These are phyloP conservation scores for Merops nubicus DNA, from an alignment of 2,113 vertebrate genomes.

Conservation along the genomic window DNA sequence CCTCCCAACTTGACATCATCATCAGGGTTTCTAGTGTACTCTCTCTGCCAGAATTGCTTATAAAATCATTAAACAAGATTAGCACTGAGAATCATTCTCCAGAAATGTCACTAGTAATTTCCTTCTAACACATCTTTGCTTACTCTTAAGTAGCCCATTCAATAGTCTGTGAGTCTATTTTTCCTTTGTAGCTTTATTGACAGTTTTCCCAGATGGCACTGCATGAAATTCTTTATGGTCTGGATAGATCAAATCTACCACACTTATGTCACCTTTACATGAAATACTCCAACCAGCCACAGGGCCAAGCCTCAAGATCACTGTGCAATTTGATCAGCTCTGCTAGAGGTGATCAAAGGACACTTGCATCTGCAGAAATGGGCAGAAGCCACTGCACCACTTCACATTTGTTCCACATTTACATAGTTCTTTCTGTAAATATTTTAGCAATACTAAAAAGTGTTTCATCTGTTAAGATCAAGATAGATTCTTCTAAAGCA, in stretches of 20 bases:
- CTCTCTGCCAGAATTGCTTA: conserved; percentile 1
- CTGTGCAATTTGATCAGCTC: not conserved
- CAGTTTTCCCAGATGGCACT: not conserved
- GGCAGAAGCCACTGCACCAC: not conserved
- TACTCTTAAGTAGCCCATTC: not conserved
- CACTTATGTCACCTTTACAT: not conserved
- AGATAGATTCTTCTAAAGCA: not conserved
- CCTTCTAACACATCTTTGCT: not conserved
- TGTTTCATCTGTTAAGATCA: not conserved
- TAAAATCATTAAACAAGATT: not conserved
- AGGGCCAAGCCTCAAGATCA: not conserved
- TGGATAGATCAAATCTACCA: not conserved
- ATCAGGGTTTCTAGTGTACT: not conserved
- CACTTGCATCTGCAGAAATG: fast-evolving
- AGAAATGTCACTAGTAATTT: not conserved
- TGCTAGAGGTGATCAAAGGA: not conserved
- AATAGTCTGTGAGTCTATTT: not conserved
- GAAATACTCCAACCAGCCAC: not conserved
- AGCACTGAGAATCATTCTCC: not conserved
- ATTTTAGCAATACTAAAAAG: not conserved
- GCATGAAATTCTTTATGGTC: not conserved
- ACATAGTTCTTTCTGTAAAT: not conserved
- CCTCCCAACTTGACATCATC: not conserved
- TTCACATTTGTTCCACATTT: not conserved
- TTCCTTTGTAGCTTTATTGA: not conserved